phyloP scores from a whole-genome alignment of 2,797 vertebrate species.

The Lepilemur septentrionalis region DNA sequence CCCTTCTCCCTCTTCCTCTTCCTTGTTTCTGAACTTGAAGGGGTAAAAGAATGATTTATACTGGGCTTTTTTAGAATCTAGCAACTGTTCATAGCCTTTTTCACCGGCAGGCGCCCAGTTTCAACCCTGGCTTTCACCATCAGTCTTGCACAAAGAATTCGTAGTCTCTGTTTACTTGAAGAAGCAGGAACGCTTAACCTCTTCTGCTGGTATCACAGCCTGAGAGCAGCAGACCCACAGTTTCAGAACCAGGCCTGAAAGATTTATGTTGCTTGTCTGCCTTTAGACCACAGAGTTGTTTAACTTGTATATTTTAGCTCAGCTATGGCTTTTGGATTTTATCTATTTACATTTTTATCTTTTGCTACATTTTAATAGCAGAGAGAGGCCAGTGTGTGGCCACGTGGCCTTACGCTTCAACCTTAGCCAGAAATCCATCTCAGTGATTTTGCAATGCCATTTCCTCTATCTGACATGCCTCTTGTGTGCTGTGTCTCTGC shows the following conservation, averaged over 20 bases:
- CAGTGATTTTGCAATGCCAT: neutral
- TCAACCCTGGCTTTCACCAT: neutral
- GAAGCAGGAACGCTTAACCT: neutral
- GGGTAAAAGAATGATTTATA: neutral
- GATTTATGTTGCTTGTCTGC: neutral
- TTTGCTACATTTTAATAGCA: neutral
- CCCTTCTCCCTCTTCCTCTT: neutral
- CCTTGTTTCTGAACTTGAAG: neutral
- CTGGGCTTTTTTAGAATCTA: neutral
- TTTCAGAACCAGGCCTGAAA: neutral
- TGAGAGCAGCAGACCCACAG: neutral
- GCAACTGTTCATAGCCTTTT: neutral
- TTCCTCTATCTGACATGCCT: neutral
- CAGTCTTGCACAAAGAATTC: neutral
- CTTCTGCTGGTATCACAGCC: neutral
- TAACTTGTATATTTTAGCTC: neutral
- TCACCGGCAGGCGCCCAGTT: neutral
- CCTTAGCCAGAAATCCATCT: neutral
- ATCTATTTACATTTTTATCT: neutral
- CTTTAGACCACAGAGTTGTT: neutral
- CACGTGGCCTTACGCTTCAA: neutral
- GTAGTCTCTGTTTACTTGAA: neutral
- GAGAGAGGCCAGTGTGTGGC: neutral
- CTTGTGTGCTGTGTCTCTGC: neutral
- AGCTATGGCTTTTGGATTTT: neutral